A percentile compares a stretch with the other conserved stretches of the same genome.
Evolutionary conservation across 2,888 invertebrate genomes (phyloP).

Genomic region (Macrophya alboannulata): DNA sequence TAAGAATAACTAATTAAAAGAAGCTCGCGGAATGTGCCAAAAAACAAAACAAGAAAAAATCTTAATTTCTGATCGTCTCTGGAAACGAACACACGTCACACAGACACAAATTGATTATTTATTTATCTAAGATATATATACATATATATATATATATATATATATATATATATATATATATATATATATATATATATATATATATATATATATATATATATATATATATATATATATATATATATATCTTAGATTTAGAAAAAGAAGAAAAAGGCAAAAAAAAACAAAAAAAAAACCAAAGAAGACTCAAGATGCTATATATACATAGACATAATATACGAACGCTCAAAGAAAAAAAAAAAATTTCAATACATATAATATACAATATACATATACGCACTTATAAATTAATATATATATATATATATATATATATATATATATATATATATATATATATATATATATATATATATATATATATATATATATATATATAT

Average conservation of each 20-base stretch:
- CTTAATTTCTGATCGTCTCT: not conserved
- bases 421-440: too few species aligned
- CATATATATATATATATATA: too few species aligned
- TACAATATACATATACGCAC: not conserved
- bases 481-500: not conserved
- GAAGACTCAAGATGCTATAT: not conserved
- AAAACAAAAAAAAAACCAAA: too few species aligned
- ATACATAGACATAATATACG: not conserved
- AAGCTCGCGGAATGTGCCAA: not conserved
- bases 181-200: too few species aligned
- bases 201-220: too few species aligned
- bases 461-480: not conserved
- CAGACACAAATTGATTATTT: too few species aligned
- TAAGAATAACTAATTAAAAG: not conserved
- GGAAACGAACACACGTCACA: not conserved
- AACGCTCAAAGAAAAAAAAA: not conserved
- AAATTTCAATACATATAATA: not conserved
- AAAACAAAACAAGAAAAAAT: not conserved
- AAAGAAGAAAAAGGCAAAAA: too few species aligned
- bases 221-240: too few species aligned
- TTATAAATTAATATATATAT: not conserved
- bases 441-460: not conserved
- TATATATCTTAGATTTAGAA: too few species aligned
- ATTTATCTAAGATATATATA: too few species aligned
- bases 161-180: too few species aligned